A percentile compares a stretch with the other conserved stretches of the same genome.
phyloP scores from a whole-genome alignment of 64 coral and sea anemone genomes.

The Anthopleura sola region DNA sequence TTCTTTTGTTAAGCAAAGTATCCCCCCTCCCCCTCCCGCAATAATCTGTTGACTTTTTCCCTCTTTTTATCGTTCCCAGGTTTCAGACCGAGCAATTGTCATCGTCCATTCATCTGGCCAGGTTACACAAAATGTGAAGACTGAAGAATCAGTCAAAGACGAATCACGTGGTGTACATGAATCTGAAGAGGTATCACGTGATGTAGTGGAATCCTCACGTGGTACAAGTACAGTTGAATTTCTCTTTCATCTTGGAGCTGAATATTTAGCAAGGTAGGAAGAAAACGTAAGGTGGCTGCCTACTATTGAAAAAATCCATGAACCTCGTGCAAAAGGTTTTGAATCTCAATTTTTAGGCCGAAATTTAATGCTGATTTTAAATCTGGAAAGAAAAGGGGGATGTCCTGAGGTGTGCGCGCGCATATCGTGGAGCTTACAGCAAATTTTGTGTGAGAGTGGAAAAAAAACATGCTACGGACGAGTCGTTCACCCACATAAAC shows the following conservation, averaged over 20 bases:
- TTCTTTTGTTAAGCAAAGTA: not conserved
- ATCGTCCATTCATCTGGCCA: slow-evolving; percentile 2
- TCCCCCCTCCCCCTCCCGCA: not conserved
- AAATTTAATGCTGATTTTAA: too few relatives aligned
- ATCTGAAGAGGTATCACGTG: not conserved
- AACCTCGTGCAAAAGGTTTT: too few relatives aligned
- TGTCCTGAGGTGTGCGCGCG: too few relatives aligned
- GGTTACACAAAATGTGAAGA: slow-evolving; percentile 3
- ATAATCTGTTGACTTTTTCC: not conserved
- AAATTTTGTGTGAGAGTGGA: too few relatives aligned
- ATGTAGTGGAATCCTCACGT: not conserved
- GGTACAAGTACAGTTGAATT: slow-evolving; percentile 75
- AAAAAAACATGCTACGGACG: too few relatives aligned
- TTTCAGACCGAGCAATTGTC: slow-evolving; percentile 1
- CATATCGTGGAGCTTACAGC: too few relatives aligned
- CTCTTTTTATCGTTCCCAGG: not conserved
- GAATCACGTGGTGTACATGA: not conserved
- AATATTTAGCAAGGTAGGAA: slow-evolving; percentile 79
- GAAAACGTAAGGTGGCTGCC: not conserved
- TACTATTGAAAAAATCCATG: too few relatives aligned
- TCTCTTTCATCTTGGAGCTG: slow-evolving; percentile 89
- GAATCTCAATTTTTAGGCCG: too few relatives aligned
- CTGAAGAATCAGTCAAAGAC: not conserved
- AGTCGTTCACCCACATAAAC: too few relatives aligned
- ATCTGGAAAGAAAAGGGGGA: too few relatives aligned